Evolutionary conservation across 2,113 vertebrate genomes (phyloP).

Genomic region (Bubalus kerabau): DNA sequence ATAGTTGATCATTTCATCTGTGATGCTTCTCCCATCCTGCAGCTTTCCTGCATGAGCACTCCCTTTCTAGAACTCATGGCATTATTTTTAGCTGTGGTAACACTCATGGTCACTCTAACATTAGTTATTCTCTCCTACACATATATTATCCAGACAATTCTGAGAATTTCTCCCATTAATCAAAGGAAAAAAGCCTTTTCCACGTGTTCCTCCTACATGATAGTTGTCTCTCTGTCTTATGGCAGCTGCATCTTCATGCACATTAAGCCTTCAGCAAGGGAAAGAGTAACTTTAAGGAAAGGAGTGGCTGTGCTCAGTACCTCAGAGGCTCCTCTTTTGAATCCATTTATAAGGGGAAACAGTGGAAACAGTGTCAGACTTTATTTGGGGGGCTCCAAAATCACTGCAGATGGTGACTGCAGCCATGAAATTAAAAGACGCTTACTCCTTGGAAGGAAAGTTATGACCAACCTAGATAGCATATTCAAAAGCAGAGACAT

Average conservation of each 20-base stretch:
- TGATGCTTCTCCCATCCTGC: constrained; percentile 63
- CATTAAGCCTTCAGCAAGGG: constrained; percentile 67
- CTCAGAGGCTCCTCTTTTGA: constrained; percentile 63
- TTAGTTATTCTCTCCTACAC: constrained; percentile 62
- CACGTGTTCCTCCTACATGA: constrained; percentile 65
- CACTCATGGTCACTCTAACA: constrained; percentile 57
- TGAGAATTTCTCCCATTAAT: constrained; percentile 44
- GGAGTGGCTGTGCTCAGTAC: constrained; percentile 66
- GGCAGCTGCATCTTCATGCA: constrained; percentile 76
- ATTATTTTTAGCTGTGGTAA: constrained; percentile 52
- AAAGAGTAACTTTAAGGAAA: constrained; percentile 71
- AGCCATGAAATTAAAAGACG: too few species aligned
- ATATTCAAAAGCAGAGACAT: too few species aligned
- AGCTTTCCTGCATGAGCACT: constrained; percentile 65
- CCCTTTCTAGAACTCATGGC: constrained; percentile 49
- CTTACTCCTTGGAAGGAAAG: too few species aligned
- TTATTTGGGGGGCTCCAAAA: too few species aligned
- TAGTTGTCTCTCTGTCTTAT: constrained; percentile 64
- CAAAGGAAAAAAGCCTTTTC: constrained; percentile 69
- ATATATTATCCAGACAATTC: constrained; percentile 52
- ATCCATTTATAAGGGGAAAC: constrained; percentile 36
- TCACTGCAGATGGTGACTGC: too few species aligned
- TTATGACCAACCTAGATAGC: too few species aligned
- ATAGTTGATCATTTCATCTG: constrained; percentile 68
- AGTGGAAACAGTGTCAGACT: too few species aligned